phyloP scores from a whole-genome alignment of 2,888 invertebrate genomes.

The Sarcophaga subvicina region DNA sequence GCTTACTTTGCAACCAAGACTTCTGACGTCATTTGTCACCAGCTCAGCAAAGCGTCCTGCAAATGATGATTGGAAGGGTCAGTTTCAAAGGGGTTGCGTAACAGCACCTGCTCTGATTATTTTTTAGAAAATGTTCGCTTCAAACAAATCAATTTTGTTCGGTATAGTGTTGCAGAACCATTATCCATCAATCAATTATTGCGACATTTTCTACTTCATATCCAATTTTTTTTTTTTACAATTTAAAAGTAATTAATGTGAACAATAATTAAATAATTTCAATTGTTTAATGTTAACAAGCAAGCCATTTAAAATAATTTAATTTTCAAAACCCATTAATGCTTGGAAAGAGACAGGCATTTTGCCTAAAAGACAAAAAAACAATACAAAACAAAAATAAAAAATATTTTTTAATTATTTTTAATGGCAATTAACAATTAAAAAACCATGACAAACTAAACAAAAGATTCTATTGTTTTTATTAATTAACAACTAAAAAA shows the following conservation, averaged over 20 bases:
- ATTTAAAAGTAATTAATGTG: neutral
- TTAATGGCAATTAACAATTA: conserved; percentile 28
- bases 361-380: neutral
- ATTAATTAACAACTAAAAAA: neutral
- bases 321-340: conserved; percentile 25
- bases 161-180: too few relatives aligned
- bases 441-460: conserved; percentile 38
- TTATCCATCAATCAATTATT: neutral
- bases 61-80: too few relatives aligned
- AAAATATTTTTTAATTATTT: conserved; percentile 44
- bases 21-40: too few relatives aligned
- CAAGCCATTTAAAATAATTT: conserved; percentile 52
- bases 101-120: too few relatives aligned
- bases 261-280: conserved; percentile 32
- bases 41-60: too few relatives aligned
- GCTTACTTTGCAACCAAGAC: too few relatives aligned
- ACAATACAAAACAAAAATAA: neutral
- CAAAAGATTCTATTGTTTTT: too few relatives aligned
- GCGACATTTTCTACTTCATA: neutral
- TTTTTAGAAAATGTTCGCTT: too few relatives aligned
- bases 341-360: too few relatives aligned
- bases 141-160: too few relatives aligned
- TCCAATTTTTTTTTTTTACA: neutral
- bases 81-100: too few relatives aligned
- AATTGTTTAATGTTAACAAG: conserved; percentile 31